phyloP scores from a whole-genome alignment of 2,113 vertebrate genomes.

The Gymnogyps californianus region DNA sequence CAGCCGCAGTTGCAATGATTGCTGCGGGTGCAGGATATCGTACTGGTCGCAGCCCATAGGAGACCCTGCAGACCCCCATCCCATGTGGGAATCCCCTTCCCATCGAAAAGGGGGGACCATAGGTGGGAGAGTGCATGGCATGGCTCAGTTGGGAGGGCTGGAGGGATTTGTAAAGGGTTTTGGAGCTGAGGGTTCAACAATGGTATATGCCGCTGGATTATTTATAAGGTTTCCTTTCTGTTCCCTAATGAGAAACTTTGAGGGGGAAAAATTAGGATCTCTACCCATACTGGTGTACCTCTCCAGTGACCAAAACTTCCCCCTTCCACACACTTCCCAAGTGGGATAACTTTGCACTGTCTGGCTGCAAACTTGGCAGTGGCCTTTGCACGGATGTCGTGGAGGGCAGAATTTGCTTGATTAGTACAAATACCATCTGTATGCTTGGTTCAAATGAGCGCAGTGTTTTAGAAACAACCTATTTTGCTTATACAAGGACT shows the following conservation, averaged over 20 bases:
- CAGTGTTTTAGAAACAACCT: constrained; percentile 47
- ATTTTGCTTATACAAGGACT: constrained; percentile 28
- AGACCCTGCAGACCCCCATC: not conserved
- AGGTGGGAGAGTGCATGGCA: not conserved
- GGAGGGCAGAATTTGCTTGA: constrained; percentile 1
- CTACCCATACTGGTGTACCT: not conserved
- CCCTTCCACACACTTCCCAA: not conserved
- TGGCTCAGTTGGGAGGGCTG: not conserved
- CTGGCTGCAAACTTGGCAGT: not conserved
- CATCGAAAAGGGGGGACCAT: not conserved
- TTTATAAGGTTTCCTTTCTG: not conserved
- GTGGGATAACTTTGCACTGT: not conserved
- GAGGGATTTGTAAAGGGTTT: not conserved
- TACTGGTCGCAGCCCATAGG: not conserved
- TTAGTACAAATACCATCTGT: not conserved
- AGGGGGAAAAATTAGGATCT: not conserved
- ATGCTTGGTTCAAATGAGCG: not conserved
- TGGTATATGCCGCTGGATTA: not conserved
- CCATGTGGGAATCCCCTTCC: not conserved
- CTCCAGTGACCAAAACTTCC: not conserved
- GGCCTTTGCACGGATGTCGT: not conserved
- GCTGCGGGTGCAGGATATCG: not conserved
- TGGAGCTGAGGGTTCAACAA: not conserved
- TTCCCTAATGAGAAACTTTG: not conserved
- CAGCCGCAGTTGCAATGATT: not conserved